Evolutionary conservation across 2,888 invertebrate species (phyloP), one percentile per base, ranked within the genome.

Genomic region (Frankliniella fusca): DNA sequence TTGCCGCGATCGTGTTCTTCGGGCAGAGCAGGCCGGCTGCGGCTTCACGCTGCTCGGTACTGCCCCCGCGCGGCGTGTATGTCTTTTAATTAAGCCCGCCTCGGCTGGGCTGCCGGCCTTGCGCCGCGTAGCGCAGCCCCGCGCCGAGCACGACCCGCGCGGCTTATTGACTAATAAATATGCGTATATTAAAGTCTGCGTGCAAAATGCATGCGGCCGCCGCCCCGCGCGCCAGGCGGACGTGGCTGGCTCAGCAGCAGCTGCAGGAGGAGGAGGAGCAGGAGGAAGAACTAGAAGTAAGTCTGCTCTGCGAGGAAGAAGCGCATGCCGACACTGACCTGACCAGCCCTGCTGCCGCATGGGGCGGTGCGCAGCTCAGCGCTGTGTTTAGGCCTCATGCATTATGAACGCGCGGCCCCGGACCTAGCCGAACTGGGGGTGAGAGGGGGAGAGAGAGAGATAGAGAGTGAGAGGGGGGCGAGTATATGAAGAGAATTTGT

Each of bases 351-450:
- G 20, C 54, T 15, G 15, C 18, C 54, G 18, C 3, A 10, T 12
- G 5, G 70, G 23, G 70, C 54, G 54, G 50, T 50, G 50, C 50
- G 50, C 50, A 50, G 50, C 50, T 50, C 50, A 9, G 50, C 50
- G 50, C 70, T 76, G 70, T 38, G 38, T 76, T 76, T 76, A 76
- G 70, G 27, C 9, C 70, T 76, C 70, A 76, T 76, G 27, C 70
- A 76, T 76, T 76, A 76, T 76, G 70, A 76, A 76, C 70, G 23
- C 27, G 23, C 23, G n/a, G 70, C 27, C 70, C 27, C 70, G 70
- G 70, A 76, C 70, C 70, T 76, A 76, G 27, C 38, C 38, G 38
- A 5, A 38, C n/a, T n/a, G n/a, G n/a, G 38, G 38, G 38, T 3
- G 38, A 38, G 38, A 38, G 38, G 5, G 38, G 38, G 38, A 38